Evolutionary conservation across 2,797 vertebrate genomes (phyloP), one percentile per base, ranked within the genome.

Genomic region (Erethizon dorsatum): DNA sequence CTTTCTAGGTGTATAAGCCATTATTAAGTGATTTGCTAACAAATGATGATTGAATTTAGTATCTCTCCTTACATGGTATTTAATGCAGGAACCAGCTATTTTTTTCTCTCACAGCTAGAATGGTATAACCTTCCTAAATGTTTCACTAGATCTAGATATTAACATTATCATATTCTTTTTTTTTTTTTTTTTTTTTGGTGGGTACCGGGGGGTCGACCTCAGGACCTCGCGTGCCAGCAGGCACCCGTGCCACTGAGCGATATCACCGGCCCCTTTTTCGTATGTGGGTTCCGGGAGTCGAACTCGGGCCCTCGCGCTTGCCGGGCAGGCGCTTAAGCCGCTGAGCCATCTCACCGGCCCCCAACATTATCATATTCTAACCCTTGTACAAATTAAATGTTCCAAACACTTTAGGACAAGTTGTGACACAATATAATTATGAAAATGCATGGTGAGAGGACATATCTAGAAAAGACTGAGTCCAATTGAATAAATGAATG

Each of bases 341-440:
- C n/a, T n/a, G n/a, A n/a, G n/a, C n/a, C n/a, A n/a, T n/a, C n/a
- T n/a, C n/a, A n/a, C n/a, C n/a, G n/a, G n/a, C n/a, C n/a, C n/a
- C n/a, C n/a, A 52, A 69, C 69, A 78, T 82, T 71, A 10, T 47
- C 7, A 84, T 91, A 31, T 75, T 65, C 47, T 88, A 41, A 33
- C 33, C 24, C 45, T 71, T 82, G 4, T 2, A 73, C 28, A 83
- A 78, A 77, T 61, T 67, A 79, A 52, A 82, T 71, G 75, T 92
- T 92, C 15, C 45, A 82, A 97, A 73, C 82, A 13, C 2, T 47
- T 91, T 12, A 93, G 33, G 4, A 84, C 26, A 88, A 54, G 6
- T 94, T 92, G 20, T 95, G 26, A 85, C 14, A 93, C 83, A 85
- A 88, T 57, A 45, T 45, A 86, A 63, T 78, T 87, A 77, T 3